These are phyloP conservation scores for Diachrysia chrysitis DNA, from an alignment of 2,888 invertebrate genomes.

Conservation along the genomic window DNA sequence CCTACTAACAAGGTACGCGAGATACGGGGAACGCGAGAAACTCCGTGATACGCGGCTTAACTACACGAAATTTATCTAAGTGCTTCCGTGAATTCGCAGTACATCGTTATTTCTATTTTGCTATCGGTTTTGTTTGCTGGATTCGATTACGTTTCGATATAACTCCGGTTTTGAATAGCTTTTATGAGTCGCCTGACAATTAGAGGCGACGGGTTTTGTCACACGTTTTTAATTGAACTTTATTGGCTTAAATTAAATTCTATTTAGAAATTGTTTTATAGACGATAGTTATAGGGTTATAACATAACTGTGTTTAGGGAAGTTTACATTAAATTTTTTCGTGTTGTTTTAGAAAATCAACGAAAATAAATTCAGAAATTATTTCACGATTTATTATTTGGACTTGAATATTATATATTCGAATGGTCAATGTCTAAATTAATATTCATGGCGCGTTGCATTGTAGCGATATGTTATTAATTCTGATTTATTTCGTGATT, in stretches of 20 bases:
- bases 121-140: constrained; percentile 47
- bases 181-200: constrained; percentile 55
- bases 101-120: constrained; percentile 59
- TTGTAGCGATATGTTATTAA: constrained; percentile 73
- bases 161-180: constrained; percentile 42
- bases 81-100: constrained; percentile 73
- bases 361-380: neutral
- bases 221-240: constrained; percentile 47
- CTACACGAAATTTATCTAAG: constrained; percentile 77
- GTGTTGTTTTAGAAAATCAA: neutral
- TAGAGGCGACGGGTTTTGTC: constrained; percentile 42
- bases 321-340: too few relatives aligned
- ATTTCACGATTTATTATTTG: neutral
- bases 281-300: constrained; percentile 31
- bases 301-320: constrained; percentile 10
- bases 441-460: constrained; percentile 81
- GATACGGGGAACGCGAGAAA: constrained; percentile 62
- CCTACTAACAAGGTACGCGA: constrained; percentile 74
- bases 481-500: constrained; percentile 78
- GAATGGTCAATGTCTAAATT: constrained; percentile 61
- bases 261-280: constrained; percentile 36
- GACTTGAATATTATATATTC: neutral
- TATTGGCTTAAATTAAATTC: constrained; percentile 43
- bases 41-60: constrained; percentile 65
- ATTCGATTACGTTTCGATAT: constrained; percentile 48